Base-by-base conservation (phyloP, 2,113 vertebrate species). In the Sinosuthora webbiana region DNA sequence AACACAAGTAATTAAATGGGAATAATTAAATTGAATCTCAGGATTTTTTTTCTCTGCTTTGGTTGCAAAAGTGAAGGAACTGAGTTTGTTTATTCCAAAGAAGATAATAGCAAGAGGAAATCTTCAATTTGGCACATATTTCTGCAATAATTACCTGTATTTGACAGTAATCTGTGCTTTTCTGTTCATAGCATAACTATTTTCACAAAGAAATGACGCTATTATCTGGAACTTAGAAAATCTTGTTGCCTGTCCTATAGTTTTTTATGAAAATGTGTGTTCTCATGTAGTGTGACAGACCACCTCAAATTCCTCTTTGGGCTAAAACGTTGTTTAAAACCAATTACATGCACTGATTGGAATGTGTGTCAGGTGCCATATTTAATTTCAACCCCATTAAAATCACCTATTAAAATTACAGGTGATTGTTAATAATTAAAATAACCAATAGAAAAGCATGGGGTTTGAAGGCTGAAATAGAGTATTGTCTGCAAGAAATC, bases 391-490 rank as follows among this genome's bases (percentile, higher is more conserved):
- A 80, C 25, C 7, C 27, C 44, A 83, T 81, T 80, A 90, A 91
- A 92, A 73, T 96, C n/a, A n/a, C 7, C 27, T 41, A 83, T 81
- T 80, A 90, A 91, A 92, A 73, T 96, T 88, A 78, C 21, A 71
- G 78, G 23, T 80, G 47, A 56, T 69, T 1, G 1, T 85, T 70
- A 79, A 55, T 68, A 93, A 82, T 88, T 91, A 86, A 74, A 97
- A 50, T 85, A 90, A 68, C 12, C 24, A 31, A 15, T 20, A 76
- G 50, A 87, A 92, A 95, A 87, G 2, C 57, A 19, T 64, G 89
- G 44, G 9, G 39, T 92, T 86, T 87, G 56, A 63, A 96, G 39
- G 15, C 31, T 74, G 6, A 52, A 76, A 90, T 68, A 80, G 5
- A 28, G 41, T 81, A 62, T 65, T 91, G 20, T 53, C 50, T 90